Conservation (phyloP, 1,140 invertebrate genomes). For the Rhizoglyphus robini region DNA sequence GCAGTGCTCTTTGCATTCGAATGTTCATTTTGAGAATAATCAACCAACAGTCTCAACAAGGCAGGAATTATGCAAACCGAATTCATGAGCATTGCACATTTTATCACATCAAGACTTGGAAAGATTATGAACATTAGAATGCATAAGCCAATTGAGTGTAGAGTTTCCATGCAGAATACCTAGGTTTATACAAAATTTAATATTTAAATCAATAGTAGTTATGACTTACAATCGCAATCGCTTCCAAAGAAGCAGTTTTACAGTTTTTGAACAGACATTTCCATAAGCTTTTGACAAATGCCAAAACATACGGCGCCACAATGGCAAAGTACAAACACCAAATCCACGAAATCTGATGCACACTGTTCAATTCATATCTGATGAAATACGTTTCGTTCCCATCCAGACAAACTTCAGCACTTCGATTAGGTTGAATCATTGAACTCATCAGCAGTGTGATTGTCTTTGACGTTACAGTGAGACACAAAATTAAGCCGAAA, state of each 20-base stretch:
- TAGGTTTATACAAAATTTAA: not conserved
- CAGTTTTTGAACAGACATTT: conserved; percentile 74
- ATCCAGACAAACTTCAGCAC: conserved; percentile 32
- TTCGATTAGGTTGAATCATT: conserved; percentile 28
- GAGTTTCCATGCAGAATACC: conserved; percentile 32
- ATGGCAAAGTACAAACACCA: conserved; percentile 77
- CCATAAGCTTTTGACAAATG: conserved; percentile 61
- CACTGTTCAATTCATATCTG: conserved; percentile 24
- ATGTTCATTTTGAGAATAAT: not conserved
- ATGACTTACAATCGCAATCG: conserved; percentile 27
- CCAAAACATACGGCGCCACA: conserved; percentile 69
- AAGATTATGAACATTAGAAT: conserved; percentile 35
- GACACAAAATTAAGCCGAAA: conserved; percentile 31
- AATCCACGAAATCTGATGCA: conserved; percentile 63
- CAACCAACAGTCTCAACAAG: conserved; percentile 27
- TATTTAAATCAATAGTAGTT: not conserved
- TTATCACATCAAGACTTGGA: conserved; percentile 34
- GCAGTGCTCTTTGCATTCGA: not conserved
- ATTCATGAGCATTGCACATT: conserved; percentile 33
- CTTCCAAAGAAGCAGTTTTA: conserved; percentile 19
- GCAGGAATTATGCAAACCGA: conserved; percentile 33
- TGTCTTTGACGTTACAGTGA: conserved; percentile 31
- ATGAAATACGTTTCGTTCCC: conserved; percentile 31
- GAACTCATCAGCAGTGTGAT: conserved; percentile 35
- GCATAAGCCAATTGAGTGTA: conserved; percentile 34